phyloP scores from a whole-genome alignment of 2,113 vertebrate genomes.

The Anser cygnoides region DNA sequence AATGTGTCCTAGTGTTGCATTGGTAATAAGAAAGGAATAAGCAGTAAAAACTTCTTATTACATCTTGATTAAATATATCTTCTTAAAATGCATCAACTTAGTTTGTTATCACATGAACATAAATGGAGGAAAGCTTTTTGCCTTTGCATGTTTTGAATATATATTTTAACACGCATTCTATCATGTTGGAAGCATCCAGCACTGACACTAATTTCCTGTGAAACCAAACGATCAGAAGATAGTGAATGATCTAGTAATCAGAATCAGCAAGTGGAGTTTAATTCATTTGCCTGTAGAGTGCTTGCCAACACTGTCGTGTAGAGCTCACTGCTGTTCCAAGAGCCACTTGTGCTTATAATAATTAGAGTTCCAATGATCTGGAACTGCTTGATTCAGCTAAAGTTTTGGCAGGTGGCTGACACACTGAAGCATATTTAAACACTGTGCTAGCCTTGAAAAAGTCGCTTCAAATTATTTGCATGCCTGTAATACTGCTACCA shows the following conservation, averaged over 20 bases:
- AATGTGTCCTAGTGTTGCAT: neutral
- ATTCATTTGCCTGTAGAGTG: conserved; percentile 40
- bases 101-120: neutral
- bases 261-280: conserved; percentile 35
- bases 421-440: conserved; percentile 42
- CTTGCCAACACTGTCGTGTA: conserved; percentile 53
- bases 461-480: conserved; percentile 9
- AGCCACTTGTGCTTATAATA: conserved; percentile 62
- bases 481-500: conserved; percentile 18
- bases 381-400: conserved; percentile 73
- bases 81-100: neutral
- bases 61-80: neutral
- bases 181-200: neutral
- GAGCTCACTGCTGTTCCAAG: conserved; percentile 57
- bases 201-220: neutral
- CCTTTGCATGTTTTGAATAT: neutral
- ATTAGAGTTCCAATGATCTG: conserved; percentile 71
- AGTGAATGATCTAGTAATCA: conserved; percentile 16
- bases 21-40: neutral
- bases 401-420: conserved; percentile 72
- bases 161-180: neutral
- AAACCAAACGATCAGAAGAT: conserved; percentile 7
- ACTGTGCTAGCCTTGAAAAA: conserved; percentile 60
- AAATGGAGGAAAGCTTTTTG: neutral
- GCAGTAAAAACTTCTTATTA: neutral